Evolutionary conservation across 2,113 vertebrate genomes (phyloP).

Genomic region (Cyprinodon brontotheroides): DNA sequence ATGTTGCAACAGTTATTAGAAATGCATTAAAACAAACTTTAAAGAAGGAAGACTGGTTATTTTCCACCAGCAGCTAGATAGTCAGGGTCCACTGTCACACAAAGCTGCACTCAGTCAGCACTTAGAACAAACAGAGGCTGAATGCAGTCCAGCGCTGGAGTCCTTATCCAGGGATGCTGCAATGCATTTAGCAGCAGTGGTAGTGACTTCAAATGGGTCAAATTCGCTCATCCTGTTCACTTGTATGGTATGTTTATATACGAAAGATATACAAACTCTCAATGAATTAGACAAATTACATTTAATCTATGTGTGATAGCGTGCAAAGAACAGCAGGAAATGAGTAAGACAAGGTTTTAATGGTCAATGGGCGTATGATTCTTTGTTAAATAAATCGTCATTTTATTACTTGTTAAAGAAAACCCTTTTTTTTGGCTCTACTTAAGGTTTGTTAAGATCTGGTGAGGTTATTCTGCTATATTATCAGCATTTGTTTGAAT

Average conservation of each 20-base stretch:
- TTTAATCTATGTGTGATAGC: too few relatives aligned
- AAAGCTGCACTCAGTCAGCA: neutral
- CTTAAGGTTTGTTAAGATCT: neutral
- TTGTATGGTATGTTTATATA: neutral
- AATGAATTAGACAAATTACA: neutral
- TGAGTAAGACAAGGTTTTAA: too few relatives aligned
- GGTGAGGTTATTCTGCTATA: neutral
- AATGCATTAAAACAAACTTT: neutral
- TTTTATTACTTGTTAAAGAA: neutral
- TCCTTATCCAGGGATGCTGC: too few relatives aligned
- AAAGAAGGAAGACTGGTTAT: neutral
- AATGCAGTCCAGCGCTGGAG: too few relatives aligned
- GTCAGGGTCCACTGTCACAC: neutral
- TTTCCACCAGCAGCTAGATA: neutral
- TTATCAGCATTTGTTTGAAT: neutral
- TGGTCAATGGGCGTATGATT: neutral
- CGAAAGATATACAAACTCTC: neutral
- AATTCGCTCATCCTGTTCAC: neutral
- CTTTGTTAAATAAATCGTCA: neutral
- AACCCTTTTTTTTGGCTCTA: neutral
- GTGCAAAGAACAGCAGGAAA: too few relatives aligned
- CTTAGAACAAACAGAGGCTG: too few relatives aligned
- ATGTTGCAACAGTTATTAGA: too few relatives aligned
- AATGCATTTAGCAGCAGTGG: too few relatives aligned
- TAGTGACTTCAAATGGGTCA: too few relatives aligned